phyloP scores from a whole-genome alignment of 2,888 invertebrate species.

The Andrena hattorfiana region DNA sequence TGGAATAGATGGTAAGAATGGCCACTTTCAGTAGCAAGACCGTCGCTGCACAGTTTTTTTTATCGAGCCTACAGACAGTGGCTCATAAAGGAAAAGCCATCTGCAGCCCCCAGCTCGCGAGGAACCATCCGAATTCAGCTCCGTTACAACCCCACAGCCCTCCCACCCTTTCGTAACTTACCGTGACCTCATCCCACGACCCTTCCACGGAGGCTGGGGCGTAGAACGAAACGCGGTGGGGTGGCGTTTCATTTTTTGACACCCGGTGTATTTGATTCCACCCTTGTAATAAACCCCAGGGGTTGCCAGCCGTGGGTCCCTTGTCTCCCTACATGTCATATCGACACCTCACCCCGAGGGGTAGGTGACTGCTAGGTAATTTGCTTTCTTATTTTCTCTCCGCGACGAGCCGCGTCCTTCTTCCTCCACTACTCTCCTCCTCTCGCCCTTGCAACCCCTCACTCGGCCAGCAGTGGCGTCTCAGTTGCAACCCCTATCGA shows the following conservation, averaged over 20 bases:
- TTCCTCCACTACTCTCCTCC: constrained; percentile 27
- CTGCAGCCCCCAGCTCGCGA: constrained; percentile 51
- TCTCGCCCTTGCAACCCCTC: not conserved
- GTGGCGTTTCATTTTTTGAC: constrained; percentile 84
- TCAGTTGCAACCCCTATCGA: constrained; percentile 63
- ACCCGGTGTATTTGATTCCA: constrained; percentile 85
- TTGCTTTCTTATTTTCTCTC: constrained; percentile 84
- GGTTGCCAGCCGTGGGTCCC: constrained; percentile 77
- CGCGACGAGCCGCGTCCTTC: constrained; percentile 65
- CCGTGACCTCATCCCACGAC: constrained; percentile 74
- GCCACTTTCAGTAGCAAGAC: not conserved
- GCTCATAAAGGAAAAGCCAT: constrained; percentile 43
- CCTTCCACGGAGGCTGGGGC: constrained; percentile 56
- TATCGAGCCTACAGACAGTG: constrained; percentile 3
- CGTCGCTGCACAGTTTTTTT: not conserved
- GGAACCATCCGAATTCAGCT: constrained; percentile 54
- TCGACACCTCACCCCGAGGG: constrained; percentile 83
- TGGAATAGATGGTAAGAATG: not conserved
- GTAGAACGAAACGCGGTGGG: constrained; percentile 71
- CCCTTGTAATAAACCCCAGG: constrained; percentile 85
- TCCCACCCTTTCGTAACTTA: constrained; percentile 73
- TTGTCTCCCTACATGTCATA: constrained; percentile 81
- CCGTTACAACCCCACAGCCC: constrained; percentile 54
- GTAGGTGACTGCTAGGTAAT: constrained; percentile 83
- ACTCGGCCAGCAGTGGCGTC: constrained; percentile 32